A percentile compares a stretch with the other conserved stretches of the same genome.
Conservation (phyloP, 2,888 invertebrate species). For the Sacculina carcini region DNA sequence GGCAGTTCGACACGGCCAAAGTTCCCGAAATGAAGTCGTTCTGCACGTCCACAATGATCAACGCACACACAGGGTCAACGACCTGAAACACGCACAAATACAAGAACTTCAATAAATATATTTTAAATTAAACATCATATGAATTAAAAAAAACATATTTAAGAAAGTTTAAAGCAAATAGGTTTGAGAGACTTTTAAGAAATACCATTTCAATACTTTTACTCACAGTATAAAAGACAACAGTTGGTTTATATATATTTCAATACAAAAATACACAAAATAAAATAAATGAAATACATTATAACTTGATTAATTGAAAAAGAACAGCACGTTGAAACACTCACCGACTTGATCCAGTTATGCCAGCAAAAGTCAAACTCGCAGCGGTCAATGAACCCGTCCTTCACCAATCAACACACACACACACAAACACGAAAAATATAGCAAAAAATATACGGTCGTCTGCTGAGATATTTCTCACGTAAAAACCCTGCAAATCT, state of each 20-base stretch:
- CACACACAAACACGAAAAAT: constrained; percentile 2
- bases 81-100: constrained; percentile 27
- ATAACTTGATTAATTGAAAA: too few species aligned
- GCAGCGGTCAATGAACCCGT: constrained; percentile 36
- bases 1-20: constrained; percentile 71
- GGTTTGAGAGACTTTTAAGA: too few species aligned
- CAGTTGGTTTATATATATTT: neutral
- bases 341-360: constrained; percentile 53
- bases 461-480: neutral
- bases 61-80: constrained; percentile 57
- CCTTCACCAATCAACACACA: too few species aligned
- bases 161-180: too few species aligned
- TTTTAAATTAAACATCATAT: too few species aligned
- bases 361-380: constrained; percentile 70
- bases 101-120: too few species aligned
- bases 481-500: neutral
- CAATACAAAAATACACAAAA: constrained; percentile 5
- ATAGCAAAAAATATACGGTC: neutral
- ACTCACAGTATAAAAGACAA: too few species aligned
- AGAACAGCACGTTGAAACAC: neutral
- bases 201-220: too few species aligned
- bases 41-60: constrained; percentile 85
- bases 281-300: too few species aligned
- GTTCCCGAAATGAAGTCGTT: constrained; percentile 93
- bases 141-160: too few species aligned